phyloP scores from a whole-genome alignment of 2,797 vertebrate genomes.

The Erethizon dorsatum region DNA sequence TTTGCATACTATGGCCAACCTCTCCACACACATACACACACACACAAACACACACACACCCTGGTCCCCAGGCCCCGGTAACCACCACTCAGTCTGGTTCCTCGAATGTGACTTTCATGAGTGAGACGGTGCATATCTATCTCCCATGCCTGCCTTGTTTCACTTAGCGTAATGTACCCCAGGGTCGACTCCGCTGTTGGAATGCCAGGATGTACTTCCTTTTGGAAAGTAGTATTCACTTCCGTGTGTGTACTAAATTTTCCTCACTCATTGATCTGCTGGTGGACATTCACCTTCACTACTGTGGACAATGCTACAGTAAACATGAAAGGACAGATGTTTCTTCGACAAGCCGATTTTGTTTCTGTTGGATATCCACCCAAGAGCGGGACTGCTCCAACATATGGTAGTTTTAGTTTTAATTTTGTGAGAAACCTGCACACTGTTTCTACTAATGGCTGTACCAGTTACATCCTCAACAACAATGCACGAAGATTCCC shows the following conservation, averaged over 20 bases:
- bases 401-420: background rate
- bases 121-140: background rate
- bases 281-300: background rate
- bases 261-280: background rate
- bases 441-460: background rate
- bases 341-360: background rate
- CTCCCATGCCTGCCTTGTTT: background rate
- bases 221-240: background rate
- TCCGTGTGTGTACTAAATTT: background rate
- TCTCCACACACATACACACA: background rate
- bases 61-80: background rate
- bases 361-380: background rate
- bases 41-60: too few species aligned
- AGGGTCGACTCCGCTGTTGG: background rate
- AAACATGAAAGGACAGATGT: background rate
- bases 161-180: background rate
- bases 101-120: background rate
- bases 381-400: background rate
- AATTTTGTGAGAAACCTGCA: background rate
- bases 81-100: background rate
- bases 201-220: background rate
- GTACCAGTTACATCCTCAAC: background rate
- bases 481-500: background rate
- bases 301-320: background rate
- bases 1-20: background rate